A percentile compares a stretch with the other conserved stretches of the same genome.
Conservation (phyloP, 2,113 vertebrate species). For the Grammomys dolichurus region DNA sequence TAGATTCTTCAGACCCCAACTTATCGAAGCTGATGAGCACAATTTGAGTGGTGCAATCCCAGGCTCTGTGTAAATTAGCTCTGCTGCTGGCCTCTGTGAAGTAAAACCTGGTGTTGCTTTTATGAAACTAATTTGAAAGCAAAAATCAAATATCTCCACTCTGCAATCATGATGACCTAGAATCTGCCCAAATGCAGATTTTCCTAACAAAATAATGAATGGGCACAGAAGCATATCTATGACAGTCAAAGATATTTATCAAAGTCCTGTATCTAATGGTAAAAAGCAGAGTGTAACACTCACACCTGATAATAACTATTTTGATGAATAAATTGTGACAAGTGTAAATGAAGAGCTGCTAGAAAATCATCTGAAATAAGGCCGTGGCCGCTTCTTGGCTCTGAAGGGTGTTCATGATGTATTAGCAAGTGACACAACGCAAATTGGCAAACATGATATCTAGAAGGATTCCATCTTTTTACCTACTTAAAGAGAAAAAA, state of each 20-base stretch:
- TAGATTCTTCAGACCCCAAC: neutral
- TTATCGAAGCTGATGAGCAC: slow-evolving; percentile 7
- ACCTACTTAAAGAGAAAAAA: neutral
- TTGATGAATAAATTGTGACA: neutral
- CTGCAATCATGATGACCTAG: neutral
- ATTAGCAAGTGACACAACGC: slow-evolving; percentile 45
- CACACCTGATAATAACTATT: slow-evolving; percentile 7
- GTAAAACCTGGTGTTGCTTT: neutral
- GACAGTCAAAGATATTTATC: slow-evolving; percentile 41
- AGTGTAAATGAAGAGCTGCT: neutral
- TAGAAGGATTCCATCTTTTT: neutral
- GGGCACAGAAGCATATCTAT: neutral
- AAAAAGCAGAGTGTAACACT: neutral
- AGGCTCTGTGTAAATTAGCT: neutral
- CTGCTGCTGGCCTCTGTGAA: neutral
- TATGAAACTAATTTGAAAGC: slow-evolving; percentile 10
- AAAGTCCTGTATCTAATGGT: neutral
- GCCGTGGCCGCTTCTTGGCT: neutral
- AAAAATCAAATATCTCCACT: neutral
- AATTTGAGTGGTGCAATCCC: neutral
- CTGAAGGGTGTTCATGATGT: neutral
- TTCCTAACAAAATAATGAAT: slow-evolving; percentile 33
- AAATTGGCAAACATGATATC: neutral
- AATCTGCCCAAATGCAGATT: slow-evolving; percentile 18
- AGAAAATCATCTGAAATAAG: neutral